Evolutionary conservation across 2,797 vertebrate species (phyloP).

Genomic region (Sciurus carolinensis): DNA sequence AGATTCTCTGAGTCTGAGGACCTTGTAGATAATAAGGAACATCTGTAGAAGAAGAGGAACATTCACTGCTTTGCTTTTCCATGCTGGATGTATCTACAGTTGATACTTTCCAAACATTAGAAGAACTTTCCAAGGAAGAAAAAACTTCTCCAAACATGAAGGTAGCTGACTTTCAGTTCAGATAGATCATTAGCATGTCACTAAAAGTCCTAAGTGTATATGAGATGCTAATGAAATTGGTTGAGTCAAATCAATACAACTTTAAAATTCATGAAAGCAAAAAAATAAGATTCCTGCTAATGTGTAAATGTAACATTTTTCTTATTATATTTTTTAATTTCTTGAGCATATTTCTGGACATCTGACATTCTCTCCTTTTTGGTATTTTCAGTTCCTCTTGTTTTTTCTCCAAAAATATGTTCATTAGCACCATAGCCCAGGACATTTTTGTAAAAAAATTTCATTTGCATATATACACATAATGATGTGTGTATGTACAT

Average conservation of each 20-base stretch:
- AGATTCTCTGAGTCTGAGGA: neutral
- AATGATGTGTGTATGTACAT: neutral
- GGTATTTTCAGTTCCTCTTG: conserved; percentile 41
- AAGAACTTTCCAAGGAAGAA: conserved; percentile 63
- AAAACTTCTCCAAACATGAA: conserved; percentile 45
- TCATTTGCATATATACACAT: neutral
- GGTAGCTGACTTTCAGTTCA: conserved; percentile 62
- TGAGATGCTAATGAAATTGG: conserved; percentile 69
- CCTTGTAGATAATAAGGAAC: conserved; percentile 21
- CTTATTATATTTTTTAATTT: conserved; percentile 57
- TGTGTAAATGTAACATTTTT: conserved; percentile 65
- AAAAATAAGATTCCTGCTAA: conserved; percentile 56
- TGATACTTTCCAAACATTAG: conserved; percentile 63
- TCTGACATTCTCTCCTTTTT: conserved; percentile 52
- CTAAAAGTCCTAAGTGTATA: conserved; percentile 56
- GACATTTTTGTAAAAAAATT: conserved; percentile 33
- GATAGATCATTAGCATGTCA: conserved; percentile 51
- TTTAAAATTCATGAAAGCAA: conserved; percentile 72
- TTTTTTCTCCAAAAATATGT: conserved; percentile 56
- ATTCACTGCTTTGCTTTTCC: conserved; percentile 24
- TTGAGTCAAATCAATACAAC: conserved; percentile 54
- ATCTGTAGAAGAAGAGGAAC: neutral
- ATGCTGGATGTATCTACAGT: neutral
- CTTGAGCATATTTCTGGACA: conserved; percentile 61
- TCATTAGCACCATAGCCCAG: neutral